phyloP scores from a whole-genome alignment of 2,797 vertebrate genomes.

The Protosalanx chinensis region DNA sequence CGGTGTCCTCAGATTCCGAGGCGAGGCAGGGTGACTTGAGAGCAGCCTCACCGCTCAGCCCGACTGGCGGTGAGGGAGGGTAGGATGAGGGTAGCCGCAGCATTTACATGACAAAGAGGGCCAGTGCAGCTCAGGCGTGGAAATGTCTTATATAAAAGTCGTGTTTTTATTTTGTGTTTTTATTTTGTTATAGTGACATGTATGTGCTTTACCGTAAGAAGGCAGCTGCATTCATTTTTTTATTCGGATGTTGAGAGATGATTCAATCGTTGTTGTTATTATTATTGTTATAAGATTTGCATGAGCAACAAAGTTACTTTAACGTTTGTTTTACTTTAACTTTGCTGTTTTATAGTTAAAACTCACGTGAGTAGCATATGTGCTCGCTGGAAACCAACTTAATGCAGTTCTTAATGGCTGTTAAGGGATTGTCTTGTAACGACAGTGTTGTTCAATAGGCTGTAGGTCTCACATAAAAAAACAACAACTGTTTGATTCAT shows the following conservation, averaged over 20 bases:
- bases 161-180: slow-evolving; percentile 1
- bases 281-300: background rate
- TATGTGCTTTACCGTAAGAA: too few species aligned
- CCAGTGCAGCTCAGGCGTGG: slow-evolving; percentile 12
- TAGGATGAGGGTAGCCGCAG: slow-evolving; percentile 20
- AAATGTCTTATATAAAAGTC: slow-evolving; percentile 1
- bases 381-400: background rate
- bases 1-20: slow-evolving; percentile 33
- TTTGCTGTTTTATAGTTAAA: too few species aligned
- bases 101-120: slow-evolving; percentile 71
- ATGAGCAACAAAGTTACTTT: background rate
- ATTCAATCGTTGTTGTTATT: too few species aligned
- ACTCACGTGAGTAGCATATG: background rate
- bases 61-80: slow-evolving; percentile 36
- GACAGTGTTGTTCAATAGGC: background rate
- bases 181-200: background rate
- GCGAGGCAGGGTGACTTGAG: slow-evolving; percentile 23
- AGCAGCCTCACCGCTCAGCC: slow-evolving; percentile 37
- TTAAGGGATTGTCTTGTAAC: background rate
- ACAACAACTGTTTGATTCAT: slow-evolving; percentile 9
- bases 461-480: background rate
- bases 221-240: too few species aligned
- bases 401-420: background rate
- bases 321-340: too few species aligned
- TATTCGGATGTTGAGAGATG: too few species aligned